Conservation (phyloP, 2,797 vertebrate genomes). For the Diplodus sargus region DNA sequence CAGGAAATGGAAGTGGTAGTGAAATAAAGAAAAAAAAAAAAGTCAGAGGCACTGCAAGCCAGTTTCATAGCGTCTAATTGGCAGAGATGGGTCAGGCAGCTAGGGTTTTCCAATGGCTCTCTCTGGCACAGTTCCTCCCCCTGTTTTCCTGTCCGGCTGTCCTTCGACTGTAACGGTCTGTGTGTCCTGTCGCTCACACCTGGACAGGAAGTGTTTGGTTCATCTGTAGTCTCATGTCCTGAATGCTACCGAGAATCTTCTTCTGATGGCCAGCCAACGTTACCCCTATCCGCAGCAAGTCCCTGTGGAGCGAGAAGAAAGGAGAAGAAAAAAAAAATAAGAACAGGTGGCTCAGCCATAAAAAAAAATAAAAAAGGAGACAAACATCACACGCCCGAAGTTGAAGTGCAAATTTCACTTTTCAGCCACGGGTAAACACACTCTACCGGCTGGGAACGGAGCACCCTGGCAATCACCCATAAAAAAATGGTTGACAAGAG, state of each 20-base stretch:
- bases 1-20: slow-evolving; percentile 71
- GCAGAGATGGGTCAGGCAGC: slow-evolving; percentile 87
- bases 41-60: slow-evolving; percentile 91
- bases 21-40: slow-evolving; percentile 73
- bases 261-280: slow-evolving; percentile 98
- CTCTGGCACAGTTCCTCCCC: slow-evolving; percentile 82
- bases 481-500: slow-evolving; percentile 56
- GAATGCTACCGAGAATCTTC: slow-evolving; percentile 99
- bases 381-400: slow-evolving; percentile 50
- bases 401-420: slow-evolving; percentile 52
- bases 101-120: slow-evolving; percentile 83
- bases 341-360: slow-evolving; percentile 67
- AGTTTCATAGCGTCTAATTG: slow-evolving; percentile 84
- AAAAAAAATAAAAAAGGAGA: slow-evolving; percentile 27
- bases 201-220: slow-evolving; percentile 98
- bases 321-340: slow-evolving; percentile 28
- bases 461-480: slow-evolving; percentile 45
- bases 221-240: slow-evolving; percentile 99
- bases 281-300: slow-evolving; percentile 97
- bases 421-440: slow-evolving; percentile 38
- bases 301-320: slow-evolving; percentile 81
- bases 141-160: slow-evolving; percentile 74
- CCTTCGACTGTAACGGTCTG: slow-evolving; percentile 71
- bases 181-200: slow-evolving; percentile 88
- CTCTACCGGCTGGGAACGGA: slow-evolving; percentile 32